Evolutionary conservation across 2,797 vertebrate genomes (phyloP), one percentile per base, ranked within the genome.

Genomic region (Nasua narica): DNA sequence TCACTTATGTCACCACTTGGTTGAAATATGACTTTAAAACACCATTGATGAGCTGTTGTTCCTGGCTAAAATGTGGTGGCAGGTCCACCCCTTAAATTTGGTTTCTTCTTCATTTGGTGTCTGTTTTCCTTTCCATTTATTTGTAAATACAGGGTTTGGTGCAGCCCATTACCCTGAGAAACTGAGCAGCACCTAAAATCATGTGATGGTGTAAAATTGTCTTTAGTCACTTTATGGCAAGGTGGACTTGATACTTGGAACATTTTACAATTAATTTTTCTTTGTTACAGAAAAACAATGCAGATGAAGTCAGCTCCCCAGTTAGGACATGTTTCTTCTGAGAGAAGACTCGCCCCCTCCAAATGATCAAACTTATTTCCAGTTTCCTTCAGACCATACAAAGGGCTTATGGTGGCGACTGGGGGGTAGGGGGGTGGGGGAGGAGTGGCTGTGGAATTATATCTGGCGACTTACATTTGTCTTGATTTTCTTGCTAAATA

Each of bases 401-500:
- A 62, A 56, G 58, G 62, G 7, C 21, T 69, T 79, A 62, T 58
- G 82, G 65, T 1, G 4, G n/a, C n/a, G n/a, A n/a, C n/a, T n/a
- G n/a, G n/a, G 65, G 65, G 65, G 8, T 0, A 2, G 58, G 1
- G n/a, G n/a, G 18, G 0, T 27, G 1, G n/a, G n/a, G 18, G 0
- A 4, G 58, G 58, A 90, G 16, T 29, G 27, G 13, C 58, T 60
- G 48, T 43, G 4, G 25, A 89, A 35, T 91, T 78, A 58, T 91
- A 82, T 83, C 35, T 83, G 37, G 77, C 67, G 78, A 32, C 43
- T 92, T 91, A 67, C 25, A 27, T 79, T 90, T 97, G 95, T 78
- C 91, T 94, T 81, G 70, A 87, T 96, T 97, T 96, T 90, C 92
- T 90, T 79, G 32, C 93, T 95, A 92, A 97, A 90, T 65, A 50